These are phyloP conservation scores for Colletes latitarsis DNA, from an alignment of 1,140 invertebrate species.

Conservation along the genomic window DNA sequence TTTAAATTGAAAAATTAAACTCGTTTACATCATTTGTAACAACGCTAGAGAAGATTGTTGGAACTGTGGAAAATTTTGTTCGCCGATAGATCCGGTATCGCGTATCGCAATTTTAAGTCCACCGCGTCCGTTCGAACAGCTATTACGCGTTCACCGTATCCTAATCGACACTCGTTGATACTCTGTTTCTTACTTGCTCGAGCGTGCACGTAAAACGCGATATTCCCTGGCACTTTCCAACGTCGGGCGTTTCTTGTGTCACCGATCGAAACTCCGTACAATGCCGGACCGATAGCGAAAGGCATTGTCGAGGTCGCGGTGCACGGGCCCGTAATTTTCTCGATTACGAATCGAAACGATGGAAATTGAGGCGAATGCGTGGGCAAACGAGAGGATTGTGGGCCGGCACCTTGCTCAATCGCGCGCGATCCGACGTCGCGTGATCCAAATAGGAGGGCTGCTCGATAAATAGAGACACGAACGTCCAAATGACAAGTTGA, in stretches of 20 bases:
- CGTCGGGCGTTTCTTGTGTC: conserved; percentile 52
- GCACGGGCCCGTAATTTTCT: conserved; percentile 61
- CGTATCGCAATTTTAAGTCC: background rate
- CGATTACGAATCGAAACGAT: conserved; percentile 64
- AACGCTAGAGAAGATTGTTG: too few species aligned
- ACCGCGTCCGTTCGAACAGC: too few species aligned
- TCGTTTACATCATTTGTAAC: too few species aligned
- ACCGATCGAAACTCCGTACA: conserved; percentile 37
- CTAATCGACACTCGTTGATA: background rate
- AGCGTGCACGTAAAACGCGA: conserved; percentile 3
- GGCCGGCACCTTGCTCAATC: conserved; percentile 29
- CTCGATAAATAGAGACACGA: background rate
- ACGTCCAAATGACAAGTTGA: too few species aligned
- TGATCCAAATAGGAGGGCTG: conserved; percentile 3
- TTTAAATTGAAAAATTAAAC: too few species aligned
- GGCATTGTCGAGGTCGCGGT: conserved; percentile 73
- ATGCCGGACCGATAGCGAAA: conserved; percentile 71
- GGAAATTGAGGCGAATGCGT: conserved; percentile 65
- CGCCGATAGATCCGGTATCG: too few species aligned
- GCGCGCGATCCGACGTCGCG: background rate
- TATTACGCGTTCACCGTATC: background rate
- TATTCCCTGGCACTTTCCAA: conserved; percentile 26
- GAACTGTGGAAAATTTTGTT: too few species aligned
- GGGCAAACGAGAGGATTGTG: conserved; percentile 4
- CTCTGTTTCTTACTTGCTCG: background rate